phyloP scores from a whole-genome alignment of 2,888 invertebrate genomes.

The Diloba caeruleocephala region DNA sequence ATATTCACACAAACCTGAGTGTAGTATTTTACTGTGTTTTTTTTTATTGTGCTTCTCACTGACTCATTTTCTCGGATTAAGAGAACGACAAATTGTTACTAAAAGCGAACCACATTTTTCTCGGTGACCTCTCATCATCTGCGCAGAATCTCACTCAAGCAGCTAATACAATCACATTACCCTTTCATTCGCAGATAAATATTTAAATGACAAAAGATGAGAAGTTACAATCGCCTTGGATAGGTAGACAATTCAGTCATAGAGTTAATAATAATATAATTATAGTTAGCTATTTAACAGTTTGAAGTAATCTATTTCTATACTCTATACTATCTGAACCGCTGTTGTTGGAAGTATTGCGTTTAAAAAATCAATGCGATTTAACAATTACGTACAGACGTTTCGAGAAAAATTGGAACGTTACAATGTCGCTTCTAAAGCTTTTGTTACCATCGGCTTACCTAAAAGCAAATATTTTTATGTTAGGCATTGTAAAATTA shows the following conservation, averaged over 20 bases:
- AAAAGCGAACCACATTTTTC: slow-evolving; percentile 1
- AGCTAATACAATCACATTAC: background rate
- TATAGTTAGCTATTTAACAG: too few relatives aligned
- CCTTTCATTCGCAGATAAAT: slow-evolving; percentile 12
- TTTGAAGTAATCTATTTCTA: too few relatives aligned
- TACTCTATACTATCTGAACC: too few relatives aligned
- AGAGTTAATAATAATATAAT: slow-evolving; percentile 9
- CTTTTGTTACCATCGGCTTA: too few relatives aligned
- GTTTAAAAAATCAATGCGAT: slow-evolving; percentile 39
- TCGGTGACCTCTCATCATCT: slow-evolving; percentile 19
- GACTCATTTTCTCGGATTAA: too few relatives aligned
- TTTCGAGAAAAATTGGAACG: slow-evolving; percentile 31
- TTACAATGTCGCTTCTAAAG: background rate
- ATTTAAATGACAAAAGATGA: slow-evolving; percentile 36
- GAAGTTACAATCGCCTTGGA: slow-evolving; percentile 10
- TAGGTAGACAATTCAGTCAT: background rate
- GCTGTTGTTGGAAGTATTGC: slow-evolving; percentile 36
- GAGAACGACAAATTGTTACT: slow-evolving; percentile 23
- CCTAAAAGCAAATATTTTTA: too few relatives aligned
- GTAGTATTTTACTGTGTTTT: too few relatives aligned
- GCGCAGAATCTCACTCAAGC: slow-evolving; percentile 13
- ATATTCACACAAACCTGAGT: too few relatives aligned
- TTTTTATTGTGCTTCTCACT: too few relatives aligned
- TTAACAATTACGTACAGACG: slow-evolving; percentile 38
- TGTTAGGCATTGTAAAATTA: too few relatives aligned